phyloP scores from a whole-genome alignment of 64 coral and sea anemone species.

The Trachythela sp. region DNA sequence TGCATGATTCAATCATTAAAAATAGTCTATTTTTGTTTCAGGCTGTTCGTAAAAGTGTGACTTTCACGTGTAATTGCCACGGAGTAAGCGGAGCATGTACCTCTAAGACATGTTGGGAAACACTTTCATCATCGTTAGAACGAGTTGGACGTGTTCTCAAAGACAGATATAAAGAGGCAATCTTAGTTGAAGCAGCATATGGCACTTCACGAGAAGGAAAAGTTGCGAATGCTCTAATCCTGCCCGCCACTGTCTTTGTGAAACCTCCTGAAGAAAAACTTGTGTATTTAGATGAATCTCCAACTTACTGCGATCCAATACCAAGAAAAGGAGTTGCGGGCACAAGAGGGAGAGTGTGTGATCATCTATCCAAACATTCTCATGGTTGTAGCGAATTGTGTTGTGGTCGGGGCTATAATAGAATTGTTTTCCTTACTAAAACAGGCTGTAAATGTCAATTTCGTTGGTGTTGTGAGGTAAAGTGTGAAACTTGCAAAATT shows the following conservation, averaged over 20 bases:
- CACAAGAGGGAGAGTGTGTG: neutral
- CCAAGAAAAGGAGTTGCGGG: neutral
- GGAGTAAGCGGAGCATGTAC: neutral
- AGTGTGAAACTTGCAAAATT: neutral
- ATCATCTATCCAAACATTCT: neutral
- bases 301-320: neutral
- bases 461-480: neutral
- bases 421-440: neutral
- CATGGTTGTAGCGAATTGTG: neutral
- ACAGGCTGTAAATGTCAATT: neutral
- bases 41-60: neutral
- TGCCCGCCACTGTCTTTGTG: neutral
- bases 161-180: neutral
- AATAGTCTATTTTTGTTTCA: no score
- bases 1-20: no score
- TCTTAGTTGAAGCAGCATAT: neutral
- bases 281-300: neutral
- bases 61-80: neutral
- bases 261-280: neutral
- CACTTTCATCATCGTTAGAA: neutral
- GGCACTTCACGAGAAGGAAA: neutral
- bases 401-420: slow-evolving; percentile 8
- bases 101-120: neutral
- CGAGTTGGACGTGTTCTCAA: neutral
- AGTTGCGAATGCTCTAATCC: neutral